A percentile compares a stretch with the other conserved stretches of the same genome.
Conservation (phyloP, 2,797 vertebrate genomes). For the Nyctalus aviator region DNA sequence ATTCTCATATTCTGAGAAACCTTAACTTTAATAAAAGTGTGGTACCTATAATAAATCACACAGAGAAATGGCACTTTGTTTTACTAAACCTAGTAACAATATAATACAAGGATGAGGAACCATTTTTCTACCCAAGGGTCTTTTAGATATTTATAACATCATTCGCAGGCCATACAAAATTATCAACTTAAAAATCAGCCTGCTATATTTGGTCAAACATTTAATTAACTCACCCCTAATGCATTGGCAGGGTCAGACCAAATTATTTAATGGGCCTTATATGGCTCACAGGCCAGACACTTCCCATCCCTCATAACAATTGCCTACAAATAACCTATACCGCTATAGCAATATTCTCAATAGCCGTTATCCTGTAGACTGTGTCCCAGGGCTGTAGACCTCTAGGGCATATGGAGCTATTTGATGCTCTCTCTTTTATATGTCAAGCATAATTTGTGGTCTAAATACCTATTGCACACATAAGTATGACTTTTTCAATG, state of each 20-base stretch:
- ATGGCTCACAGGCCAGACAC: too few species aligned
- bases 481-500: not conserved
- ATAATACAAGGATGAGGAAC: not conserved
- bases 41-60: not conserved
- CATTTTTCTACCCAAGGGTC: too few species aligned
- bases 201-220: too few species aligned
- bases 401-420: not conserved
- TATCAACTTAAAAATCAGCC: too few species aligned
- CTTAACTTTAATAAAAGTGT: not conserved
- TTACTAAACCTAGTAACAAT: not conserved
- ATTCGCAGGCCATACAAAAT: too few species aligned
- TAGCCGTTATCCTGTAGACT: not conserved
- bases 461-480: not conserved
- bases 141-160: too few species aligned
- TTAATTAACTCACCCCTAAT: too few species aligned
- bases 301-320: not conserved
- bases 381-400: not conserved
- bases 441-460: not conserved
- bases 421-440: not conserved
- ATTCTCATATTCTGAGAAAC: conserved; percentile 10
- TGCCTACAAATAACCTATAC: not conserved
- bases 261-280: too few species aligned
- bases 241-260: too few species aligned
- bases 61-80: not conserved
- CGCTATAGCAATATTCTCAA: not conserved